Conservation (phyloP, 2,113 vertebrate genomes). For the Aldabrachelys gigantea region DNA sequence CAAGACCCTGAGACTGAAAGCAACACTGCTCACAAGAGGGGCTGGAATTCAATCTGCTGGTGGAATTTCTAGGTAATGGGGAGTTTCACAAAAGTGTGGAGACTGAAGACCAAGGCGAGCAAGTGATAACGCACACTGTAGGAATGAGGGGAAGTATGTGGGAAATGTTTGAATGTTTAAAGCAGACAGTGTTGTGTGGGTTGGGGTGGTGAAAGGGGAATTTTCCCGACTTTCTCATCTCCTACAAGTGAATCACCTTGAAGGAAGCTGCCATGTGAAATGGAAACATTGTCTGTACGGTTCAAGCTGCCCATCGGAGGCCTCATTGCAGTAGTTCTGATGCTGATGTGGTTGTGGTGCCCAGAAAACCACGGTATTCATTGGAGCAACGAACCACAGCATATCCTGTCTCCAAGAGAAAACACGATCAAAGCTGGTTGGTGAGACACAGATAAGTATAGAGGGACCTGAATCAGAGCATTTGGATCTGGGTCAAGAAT, state of each 20-base stretch:
- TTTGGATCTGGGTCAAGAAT: background rate
- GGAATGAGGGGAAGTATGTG: too few species aligned
- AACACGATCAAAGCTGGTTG: background rate
- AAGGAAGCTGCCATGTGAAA: background rate
- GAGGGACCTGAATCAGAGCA: background rate
- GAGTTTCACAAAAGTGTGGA: background rate
- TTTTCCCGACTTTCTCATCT: background rate
- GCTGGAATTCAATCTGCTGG: too few species aligned
- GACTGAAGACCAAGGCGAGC: background rate
- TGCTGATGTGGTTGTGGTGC: background rate
- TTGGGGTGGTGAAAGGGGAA: background rate
- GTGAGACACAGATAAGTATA: background rate
- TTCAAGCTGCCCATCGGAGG: background rate
- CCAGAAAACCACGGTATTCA: background rate
- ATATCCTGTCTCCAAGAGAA: background rate
- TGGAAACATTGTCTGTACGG: background rate
- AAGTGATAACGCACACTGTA: too few species aligned
- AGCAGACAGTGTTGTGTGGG: background rate
- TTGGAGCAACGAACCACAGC: background rate
- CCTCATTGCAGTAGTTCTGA: background rate
- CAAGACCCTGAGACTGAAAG: background rate
- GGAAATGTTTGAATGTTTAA: background rate
- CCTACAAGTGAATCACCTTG: background rate
- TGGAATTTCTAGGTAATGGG: too few species aligned
- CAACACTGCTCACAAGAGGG: too few species aligned